Percentiles rank a stretch among this genome's conserved stretches.
Evolutionary conservation across 2,888 invertebrate species (phyloP).

Genomic region (Coenonympha arcania): DNA sequence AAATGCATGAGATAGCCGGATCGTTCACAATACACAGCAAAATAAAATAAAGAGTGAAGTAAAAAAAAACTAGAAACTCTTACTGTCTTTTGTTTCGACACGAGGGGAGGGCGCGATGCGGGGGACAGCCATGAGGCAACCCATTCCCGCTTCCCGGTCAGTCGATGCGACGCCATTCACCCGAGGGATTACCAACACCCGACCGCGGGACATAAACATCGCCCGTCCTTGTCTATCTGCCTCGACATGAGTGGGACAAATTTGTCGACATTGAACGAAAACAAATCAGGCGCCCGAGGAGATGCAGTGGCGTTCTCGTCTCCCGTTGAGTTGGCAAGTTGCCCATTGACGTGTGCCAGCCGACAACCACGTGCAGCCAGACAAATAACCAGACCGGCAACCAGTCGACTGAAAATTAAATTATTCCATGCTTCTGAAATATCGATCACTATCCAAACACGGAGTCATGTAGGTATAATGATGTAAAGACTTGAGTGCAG

Average conservation of each 20-base stretch:
- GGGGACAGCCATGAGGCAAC: slow-evolving; percentile 28
- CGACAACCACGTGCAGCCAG: slow-evolving; percentile 38
- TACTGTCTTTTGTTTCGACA: slow-evolving; percentile 34
- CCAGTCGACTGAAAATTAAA: slow-evolving; percentile 9
- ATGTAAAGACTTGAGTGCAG: not conserved
- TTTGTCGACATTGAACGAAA: slow-evolving; percentile 28
- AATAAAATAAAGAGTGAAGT: slow-evolving; percentile 4
- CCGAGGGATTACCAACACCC: slow-evolving; percentile 30
- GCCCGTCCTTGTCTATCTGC: slow-evolving; percentile 25
- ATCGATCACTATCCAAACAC: slow-evolving; percentile 9
- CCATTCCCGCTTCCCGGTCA: slow-evolving; percentile 33
- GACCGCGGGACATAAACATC: slow-evolving; percentile 28
- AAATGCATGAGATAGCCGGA: not conserved
- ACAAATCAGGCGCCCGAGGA: slow-evolving; percentile 26
- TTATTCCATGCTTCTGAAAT: slow-evolving; percentile 9
- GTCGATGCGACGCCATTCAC: slow-evolving; percentile 35
- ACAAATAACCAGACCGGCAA: slow-evolving; percentile 8
- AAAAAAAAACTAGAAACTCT: slow-evolving; percentile 35
- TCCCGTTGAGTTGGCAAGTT: slow-evolving; percentile 48
- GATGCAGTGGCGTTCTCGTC: slow-evolving; percentile 35
- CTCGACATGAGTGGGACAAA: slow-evolving; percentile 30
- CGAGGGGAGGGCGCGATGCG: slow-evolving; percentile 28
- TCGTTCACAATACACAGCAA: not conserved
- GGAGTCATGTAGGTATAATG: not conserved
- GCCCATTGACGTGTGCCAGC: slow-evolving; percentile 45